These are phyloP conservation scores for Ariolimax columbianus DNA, from an alignment of 2,888 invertebrate genomes.

Conservation along the genomic window DNA sequence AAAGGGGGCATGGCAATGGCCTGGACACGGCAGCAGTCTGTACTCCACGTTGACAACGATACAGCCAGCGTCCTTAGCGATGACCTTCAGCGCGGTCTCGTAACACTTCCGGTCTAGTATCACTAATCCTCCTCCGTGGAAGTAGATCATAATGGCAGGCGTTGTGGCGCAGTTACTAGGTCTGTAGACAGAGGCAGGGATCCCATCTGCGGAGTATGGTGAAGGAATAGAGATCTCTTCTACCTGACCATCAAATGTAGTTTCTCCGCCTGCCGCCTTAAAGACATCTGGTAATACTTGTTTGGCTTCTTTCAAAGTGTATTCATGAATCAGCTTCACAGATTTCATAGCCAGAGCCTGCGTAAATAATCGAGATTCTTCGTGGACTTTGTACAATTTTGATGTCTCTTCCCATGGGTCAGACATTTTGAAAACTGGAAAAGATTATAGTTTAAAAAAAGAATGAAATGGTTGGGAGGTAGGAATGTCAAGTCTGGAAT, in stretches of 20 bases:
- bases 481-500: too few relatives aligned
- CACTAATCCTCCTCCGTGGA: conserved; percentile 32
- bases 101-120: not conserved
- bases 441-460: not conserved
- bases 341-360: not conserved
- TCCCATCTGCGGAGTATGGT: not conserved
- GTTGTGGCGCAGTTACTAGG: not conserved
- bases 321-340: not conserved
- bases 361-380: conserved; percentile 1
- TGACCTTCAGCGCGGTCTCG: conserved; percentile 11
- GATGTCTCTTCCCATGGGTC: conserved; percentile 3
- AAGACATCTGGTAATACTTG: not conserved
- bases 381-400: not conserved
- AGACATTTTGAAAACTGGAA: not conserved
- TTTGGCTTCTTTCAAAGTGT: not conserved
- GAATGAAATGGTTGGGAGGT: not conserved
- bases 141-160: conserved; percentile 24
- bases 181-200: conserved; percentile 28
- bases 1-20: conserved; percentile 38
- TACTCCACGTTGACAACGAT: conserved; percentile 52
- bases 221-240: conserved; percentile 24
- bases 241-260: conserved; percentile 10
- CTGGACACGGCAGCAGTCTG: conserved; percentile 44
- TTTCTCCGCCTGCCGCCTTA: not conserved
- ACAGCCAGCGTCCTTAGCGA: conserved; percentile 35